Evolutionary conservation across 2,113 vertebrate genomes (phyloP).

Genomic region (Cyanocitta stelleri): DNA sequence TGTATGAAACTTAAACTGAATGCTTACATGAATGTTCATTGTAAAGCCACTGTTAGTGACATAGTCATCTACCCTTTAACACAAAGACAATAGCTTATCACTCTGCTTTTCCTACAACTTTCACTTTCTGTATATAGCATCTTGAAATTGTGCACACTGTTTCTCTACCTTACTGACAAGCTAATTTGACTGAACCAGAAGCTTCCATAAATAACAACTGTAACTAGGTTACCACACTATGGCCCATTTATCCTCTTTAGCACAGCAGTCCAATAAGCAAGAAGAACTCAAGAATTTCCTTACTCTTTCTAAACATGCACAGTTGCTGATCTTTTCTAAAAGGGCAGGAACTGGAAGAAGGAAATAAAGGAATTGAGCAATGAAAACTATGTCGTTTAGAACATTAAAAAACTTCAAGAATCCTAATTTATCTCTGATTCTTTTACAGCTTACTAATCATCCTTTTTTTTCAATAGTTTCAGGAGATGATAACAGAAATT

Average conservation of each 20-base stretch:
- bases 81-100: background rate
- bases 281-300: background rate
- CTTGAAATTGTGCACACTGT: background rate
- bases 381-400: background rate
- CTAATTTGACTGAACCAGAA: background rate
- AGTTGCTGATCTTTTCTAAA: background rate
- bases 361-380: background rate
- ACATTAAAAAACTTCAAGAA: background rate
- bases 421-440: background rate
- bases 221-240: background rate
- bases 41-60: background rate
- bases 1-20: background rate
- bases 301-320: background rate
- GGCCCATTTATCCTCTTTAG: slow-evolving; percentile 32
- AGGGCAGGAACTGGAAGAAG: background rate
- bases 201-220: background rate
- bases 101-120: background rate
- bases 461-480: background rate
- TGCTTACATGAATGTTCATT: background rate
- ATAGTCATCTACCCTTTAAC: background rate
- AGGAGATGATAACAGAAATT: background rate
- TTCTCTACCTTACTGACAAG: background rate
- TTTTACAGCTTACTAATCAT: background rate
- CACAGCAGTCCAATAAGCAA: background rate
- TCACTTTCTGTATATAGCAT: background rate